Evolutionary conservation across 2,797 vertebrate species (phyloP), one percentile per base, ranked within the genome.

Genomic region (Echiichthys vipera): DNA sequence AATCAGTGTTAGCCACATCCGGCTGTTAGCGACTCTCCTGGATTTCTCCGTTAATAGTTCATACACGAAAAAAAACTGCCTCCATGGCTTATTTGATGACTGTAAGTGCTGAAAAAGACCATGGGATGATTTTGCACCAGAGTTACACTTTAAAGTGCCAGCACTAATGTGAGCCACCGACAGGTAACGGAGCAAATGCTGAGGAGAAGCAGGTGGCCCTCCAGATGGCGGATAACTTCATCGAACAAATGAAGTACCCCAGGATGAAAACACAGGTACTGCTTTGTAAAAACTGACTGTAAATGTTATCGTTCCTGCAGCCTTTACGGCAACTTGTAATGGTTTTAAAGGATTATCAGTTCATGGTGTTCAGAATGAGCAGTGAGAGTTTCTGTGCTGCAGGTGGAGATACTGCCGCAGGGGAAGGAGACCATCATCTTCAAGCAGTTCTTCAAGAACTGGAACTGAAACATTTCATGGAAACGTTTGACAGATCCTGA

Each of bases 381-480:
- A n/a, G n/a, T n/a, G n/a, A n/a, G n/a, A n/a, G n/a, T n/a, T n/a
- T n/a, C n/a, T 56, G 17, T 74, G 20, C 63, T 83, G 2, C 88
- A 98, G 96, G 97, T 98, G 91, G 96, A 97, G 86, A 97, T 98
- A 37, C 94, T 98, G 74, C 96, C 96, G 0, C 95, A 98, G 85
- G 97, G 96, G 76, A 91, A 88, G 0, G 95, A 98, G 90, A 96
- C 95, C 0, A 91, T 96, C 70, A 95, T 98, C 83, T 98, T 99
- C 94, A 98, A 96, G 91, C 97, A 98, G 80, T 98, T 98, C 91
- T 99, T 99, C 78, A 61, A 92, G 69, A 85, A 88, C 93, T 98
- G 96, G 97, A 95, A 96, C 78, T 98, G 81, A 64, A 92, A 77
- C 24, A 1, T 32, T 20, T 57, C 39, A 43, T 1, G 22, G 30